phyloP scores from a whole-genome alignment of 2,888 invertebrate species.

The Parasteatoda lunata region DNA sequence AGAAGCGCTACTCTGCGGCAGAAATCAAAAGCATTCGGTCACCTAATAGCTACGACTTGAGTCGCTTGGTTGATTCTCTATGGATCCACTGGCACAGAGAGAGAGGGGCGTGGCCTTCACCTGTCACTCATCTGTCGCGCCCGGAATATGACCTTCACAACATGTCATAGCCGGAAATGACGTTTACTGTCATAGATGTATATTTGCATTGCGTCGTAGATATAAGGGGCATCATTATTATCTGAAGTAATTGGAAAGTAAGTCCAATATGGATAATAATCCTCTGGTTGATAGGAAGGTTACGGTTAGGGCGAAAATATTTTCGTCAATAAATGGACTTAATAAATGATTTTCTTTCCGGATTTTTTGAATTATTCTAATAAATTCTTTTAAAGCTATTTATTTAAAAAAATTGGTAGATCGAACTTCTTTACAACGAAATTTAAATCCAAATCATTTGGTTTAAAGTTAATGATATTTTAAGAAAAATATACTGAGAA shows the following conservation, averaged over 20 bases:
- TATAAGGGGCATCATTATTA: not conserved
- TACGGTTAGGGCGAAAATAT: not conserved
- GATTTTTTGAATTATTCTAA: too few relatives aligned
- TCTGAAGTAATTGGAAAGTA: slow-evolving; percentile 1
- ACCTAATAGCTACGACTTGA: slow-evolving; percentile 2
- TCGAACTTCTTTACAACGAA: too few relatives aligned
- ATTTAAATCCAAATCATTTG: too few relatives aligned
- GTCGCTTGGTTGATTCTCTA: slow-evolving; percentile 18
- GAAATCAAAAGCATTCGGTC: slow-evolving; percentile 7
- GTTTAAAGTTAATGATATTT: too few relatives aligned
- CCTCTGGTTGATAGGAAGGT: not conserved
- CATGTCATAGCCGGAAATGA: slow-evolving; percentile 1
- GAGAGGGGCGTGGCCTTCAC: slow-evolving; percentile 14
- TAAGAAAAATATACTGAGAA: too few relatives aligned
- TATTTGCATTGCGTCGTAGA: not conserved
- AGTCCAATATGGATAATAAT: not conserved
- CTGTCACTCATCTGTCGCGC: slow-evolving; percentile 14
- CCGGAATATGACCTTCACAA: not conserved
- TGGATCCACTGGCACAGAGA: not conserved
- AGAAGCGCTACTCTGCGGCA: not conserved
- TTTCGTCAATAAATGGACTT: too few relatives aligned
- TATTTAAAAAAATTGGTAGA: too few relatives aligned
- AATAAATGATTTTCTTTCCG: too few relatives aligned
- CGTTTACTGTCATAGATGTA: not conserved
- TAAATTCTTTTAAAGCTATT: too few relatives aligned